These are phyloP conservation scores for Acleris holmiana DNA, from an alignment of 2,888 invertebrate species.

Conservation along the genomic window DNA sequence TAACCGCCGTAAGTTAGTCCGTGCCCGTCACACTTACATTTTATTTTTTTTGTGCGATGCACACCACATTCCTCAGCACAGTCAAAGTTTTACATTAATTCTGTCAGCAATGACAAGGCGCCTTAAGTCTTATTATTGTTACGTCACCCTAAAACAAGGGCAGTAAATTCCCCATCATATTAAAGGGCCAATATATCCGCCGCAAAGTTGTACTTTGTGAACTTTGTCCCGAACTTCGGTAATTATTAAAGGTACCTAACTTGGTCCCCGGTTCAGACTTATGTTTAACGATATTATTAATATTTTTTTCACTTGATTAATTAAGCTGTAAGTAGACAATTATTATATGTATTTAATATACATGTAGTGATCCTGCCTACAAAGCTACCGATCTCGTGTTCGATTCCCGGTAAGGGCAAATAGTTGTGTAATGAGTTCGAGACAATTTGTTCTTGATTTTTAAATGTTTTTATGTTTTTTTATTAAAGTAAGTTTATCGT, in stretches of 20 bases:
- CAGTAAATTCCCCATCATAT: conserved; percentile 26
- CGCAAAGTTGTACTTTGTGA: conserved; percentile 24
- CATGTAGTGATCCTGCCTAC: too few species aligned
- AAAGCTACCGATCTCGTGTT: too few species aligned
- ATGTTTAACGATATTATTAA: conserved; percentile 11
- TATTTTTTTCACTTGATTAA: conserved; percentile 6
- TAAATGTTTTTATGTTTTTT: too few species aligned
- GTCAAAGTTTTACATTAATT: background rate
- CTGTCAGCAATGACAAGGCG: background rate
- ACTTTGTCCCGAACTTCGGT: conserved; percentile 27
- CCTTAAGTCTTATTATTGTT: conserved; percentile 21
- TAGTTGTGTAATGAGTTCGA: too few species aligned
- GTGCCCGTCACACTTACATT: too few species aligned
- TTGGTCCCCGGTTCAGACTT: conserved; percentile 7
- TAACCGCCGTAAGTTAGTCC: too few species aligned
- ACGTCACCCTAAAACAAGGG: conserved; percentile 17
- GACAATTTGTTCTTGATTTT: too few species aligned
- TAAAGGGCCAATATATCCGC: conserved; percentile 27
- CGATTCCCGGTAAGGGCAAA: too few species aligned
- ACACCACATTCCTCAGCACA: too few species aligned
- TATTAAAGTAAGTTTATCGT: too few species aligned
- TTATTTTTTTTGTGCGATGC: too few species aligned
- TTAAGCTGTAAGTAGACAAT: background rate
- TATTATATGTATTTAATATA: too few species aligned
- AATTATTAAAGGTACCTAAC: conserved; percentile 26